Evolutionary conservation across 1,140 invertebrate genomes (phyloP).

Genomic region (Plectrocnemia conspersa): DNA sequence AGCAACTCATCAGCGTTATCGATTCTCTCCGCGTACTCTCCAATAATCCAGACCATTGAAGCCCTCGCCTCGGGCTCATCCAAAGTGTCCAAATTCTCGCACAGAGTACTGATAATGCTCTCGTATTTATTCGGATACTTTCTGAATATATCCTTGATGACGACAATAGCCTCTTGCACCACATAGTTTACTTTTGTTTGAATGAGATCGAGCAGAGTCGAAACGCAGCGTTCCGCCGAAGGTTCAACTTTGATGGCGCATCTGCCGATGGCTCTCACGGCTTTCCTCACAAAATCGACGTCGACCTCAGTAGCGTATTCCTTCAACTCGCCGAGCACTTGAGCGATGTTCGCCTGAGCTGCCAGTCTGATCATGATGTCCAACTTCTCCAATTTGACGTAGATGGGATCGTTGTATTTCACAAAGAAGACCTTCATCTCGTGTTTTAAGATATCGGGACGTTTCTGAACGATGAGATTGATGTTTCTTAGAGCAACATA

Average conservation of each 20-base stretch:
- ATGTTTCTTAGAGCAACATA: conserved; percentile 98
- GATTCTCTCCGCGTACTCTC: conserved; percentile 97
- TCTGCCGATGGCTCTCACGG: conserved; percentile 94
- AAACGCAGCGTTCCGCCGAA: conserved; percentile 96
- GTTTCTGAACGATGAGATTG: conserved; percentile 98
- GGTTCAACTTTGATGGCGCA: conserved; percentile 99
- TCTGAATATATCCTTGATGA: conserved; percentile 99
- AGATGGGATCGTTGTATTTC: conserved; percentile 99
- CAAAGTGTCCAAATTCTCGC: conserved; percentile 97
- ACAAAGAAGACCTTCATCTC: conserved; percentile 99
- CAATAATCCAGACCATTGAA: conserved; percentile 99
- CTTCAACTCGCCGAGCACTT: conserved; percentile 97
- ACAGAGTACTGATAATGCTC: conserved; percentile 98
- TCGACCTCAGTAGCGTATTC: conserved; percentile 99
- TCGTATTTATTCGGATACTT: conserved; percentile 99
- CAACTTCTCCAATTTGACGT: conserved; percentile 98
- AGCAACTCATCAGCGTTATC: conserved; percentile 99
- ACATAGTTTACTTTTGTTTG: conserved; percentile 99
- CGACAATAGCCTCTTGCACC: conserved; percentile 99
- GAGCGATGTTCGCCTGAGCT: conserved; percentile 96
- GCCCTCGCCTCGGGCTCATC: conserved; percentile 99
- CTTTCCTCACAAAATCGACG: conserved; percentile 99
- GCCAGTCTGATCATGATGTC: conserved; percentile 99
- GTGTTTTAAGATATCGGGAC: conserved; percentile 98
- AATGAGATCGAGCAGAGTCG: conserved; percentile 97